phyloP scores from a whole-genome alignment of 2,888 invertebrate genomes.

The Cactoblastis cactorum region DNA sequence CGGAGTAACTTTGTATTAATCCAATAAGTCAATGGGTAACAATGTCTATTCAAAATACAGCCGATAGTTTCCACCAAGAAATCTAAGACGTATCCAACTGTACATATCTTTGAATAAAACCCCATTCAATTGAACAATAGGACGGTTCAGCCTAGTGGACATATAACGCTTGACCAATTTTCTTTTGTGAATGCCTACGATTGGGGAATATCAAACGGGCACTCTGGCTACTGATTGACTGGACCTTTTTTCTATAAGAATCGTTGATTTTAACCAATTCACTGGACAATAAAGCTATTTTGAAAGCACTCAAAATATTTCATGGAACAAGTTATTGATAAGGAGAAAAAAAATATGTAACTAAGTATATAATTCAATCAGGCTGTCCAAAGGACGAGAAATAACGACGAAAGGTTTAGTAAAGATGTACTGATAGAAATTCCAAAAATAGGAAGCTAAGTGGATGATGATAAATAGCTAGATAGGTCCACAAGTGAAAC shows the following conservation, averaged over 20 bases:
- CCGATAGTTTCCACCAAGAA: constrained; percentile 34
- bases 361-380: too few relatives aligned
- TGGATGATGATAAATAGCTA: too few relatives aligned
- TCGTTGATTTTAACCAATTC: constrained; percentile 64
- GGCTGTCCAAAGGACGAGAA: too few relatives aligned
- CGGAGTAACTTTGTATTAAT: too few relatives aligned
- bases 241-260: constrained; percentile 59
- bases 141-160: constrained; percentile 66
- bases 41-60: background rate
- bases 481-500: too few relatives aligned
- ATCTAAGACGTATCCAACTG: constrained; percentile 51
- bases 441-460: too few relatives aligned
- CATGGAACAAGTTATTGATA: background rate
- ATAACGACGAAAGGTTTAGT: too few relatives aligned
- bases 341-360: too few relatives aligned
- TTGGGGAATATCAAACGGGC: constrained; percentile 68
- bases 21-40: too few relatives aligned
- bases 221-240: constrained; percentile 60
- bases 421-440: too few relatives aligned
- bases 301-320: background rate
- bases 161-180: constrained; percentile 76
- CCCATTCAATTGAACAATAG: constrained; percentile 70
- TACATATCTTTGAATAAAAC: constrained; percentile 62
- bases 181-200: constrained; percentile 73
- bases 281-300: constrained; percentile 41